These are phyloP conservation scores for Leptothorax acervorum DNA, from an alignment of 2,888 invertebrate genomes.

Conservation along the genomic window DNA sequence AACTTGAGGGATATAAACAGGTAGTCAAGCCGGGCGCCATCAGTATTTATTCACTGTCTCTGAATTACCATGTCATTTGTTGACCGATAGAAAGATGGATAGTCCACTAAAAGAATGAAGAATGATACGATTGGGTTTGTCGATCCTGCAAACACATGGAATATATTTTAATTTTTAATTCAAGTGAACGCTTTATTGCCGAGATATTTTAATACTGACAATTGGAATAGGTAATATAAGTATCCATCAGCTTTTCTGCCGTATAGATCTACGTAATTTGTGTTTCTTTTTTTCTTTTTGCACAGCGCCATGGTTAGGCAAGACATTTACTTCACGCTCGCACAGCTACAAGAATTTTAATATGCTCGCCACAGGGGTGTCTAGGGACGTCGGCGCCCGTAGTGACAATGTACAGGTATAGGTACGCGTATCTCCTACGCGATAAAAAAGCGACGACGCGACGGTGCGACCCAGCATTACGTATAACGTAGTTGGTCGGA, in stretches of 20 bases:
- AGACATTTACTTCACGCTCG: conserved; percentile 14
- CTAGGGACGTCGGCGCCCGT: background rate
- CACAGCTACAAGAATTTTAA: conserved; percentile 7
- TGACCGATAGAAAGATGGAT: background rate
- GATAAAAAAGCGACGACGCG: conserved; percentile 33
- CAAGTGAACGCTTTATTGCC: background rate
- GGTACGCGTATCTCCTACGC: conserved; percentile 45
- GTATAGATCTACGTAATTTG: background rate
- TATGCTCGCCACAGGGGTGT: conserved; percentile 8
- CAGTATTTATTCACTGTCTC: background rate
- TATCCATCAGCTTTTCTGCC: background rate
- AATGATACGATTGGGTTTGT: background rate
- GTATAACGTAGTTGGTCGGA: conserved; percentile 59
- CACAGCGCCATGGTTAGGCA: background rate
- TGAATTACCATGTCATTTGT: background rate
- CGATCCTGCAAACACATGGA: background rate
- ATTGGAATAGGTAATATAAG: background rate
- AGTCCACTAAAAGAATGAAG: no score
- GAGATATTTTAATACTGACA: background rate
- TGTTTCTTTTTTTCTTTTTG: background rate
- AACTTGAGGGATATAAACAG: conserved; percentile 3
- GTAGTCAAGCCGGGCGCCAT: background rate
- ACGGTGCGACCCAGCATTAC: conserved; percentile 31
- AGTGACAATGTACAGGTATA: conserved; percentile 7
- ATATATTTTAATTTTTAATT: background rate